phyloP scores from a whole-genome alignment of 2,888 invertebrate species.

The Platypus cylindrus region DNA sequence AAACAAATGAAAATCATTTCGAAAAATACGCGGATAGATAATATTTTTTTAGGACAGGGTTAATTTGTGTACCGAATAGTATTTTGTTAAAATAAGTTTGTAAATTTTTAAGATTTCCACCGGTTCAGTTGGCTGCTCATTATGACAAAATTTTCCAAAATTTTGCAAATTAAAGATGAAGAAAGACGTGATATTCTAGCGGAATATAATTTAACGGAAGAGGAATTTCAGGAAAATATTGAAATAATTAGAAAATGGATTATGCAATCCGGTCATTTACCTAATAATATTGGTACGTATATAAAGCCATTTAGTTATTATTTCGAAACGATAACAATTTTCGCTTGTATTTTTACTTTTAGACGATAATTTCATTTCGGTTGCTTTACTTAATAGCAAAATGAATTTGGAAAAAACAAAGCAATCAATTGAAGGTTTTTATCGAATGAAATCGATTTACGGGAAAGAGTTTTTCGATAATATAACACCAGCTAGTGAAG shows the following conservation, averaged over 20 bases:
- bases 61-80: no score
- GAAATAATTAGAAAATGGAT: constrained; percentile 16
- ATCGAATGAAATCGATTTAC: constrained; percentile 16
- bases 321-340: neutral
- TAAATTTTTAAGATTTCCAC: no score
- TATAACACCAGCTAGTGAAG: constrained; percentile 17
- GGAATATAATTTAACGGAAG: constrained; percentile 14
- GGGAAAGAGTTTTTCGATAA: constrained; percentile 17
- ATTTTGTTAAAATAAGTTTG: no score
- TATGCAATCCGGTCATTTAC: constrained; percentile 14
- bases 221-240: constrained; percentile 15
- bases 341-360: constrained; percentile 5
- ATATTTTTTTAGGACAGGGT: no score
- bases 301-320: neutral
- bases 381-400: constrained; percentile 18
- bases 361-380: constrained; percentile 13
- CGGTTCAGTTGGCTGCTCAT: no score
- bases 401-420: constrained; percentile 22
- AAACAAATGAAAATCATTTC: no score
- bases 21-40: no score
- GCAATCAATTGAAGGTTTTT: constrained; percentile 18
- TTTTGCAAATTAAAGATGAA: constrained; percentile 17
- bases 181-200: constrained; percentile 15
- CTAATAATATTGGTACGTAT: constrained; percentile 13
- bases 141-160: constrained; percentile 16